A percentile compares a stretch with the other conserved stretches of the same genome.
Evolutionary conservation across 2,888 invertebrate species (phyloP).

Genomic region (Colletes collaris): DNA sequence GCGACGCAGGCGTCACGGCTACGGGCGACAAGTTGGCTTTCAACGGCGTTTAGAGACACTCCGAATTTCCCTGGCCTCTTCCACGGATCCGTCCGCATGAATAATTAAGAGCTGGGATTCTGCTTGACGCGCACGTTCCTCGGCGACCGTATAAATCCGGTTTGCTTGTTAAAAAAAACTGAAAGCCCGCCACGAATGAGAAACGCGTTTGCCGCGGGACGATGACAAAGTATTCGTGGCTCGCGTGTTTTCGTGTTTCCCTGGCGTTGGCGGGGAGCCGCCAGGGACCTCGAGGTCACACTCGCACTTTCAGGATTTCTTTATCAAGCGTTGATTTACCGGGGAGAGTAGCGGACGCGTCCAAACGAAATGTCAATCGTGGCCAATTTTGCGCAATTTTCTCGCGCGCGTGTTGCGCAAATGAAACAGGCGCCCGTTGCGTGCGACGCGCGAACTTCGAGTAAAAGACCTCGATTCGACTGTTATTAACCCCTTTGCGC

Average conservation of each 20-base stretch:
- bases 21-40: conserved; percentile 37
- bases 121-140: conserved; percentile 38
- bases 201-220: conserved; percentile 42
- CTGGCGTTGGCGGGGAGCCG: conserved; percentile 1
- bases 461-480: not conserved
- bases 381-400: conserved; percentile 12
- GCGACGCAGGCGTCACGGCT: not conserved
- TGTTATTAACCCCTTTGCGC: no score
- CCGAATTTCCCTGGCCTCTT: conserved; percentile 44
- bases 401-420: not conserved
- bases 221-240: conserved; percentile 42
- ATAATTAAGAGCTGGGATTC: conserved; percentile 52
- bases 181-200: conserved; percentile 34
- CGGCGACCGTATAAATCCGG: conserved; percentile 42
- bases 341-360: conserved; percentile 6
- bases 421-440: not conserved
- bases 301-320: conserved; percentile 6
- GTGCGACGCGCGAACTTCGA: no score
- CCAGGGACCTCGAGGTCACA: not conserved
- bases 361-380: conserved; percentile 33
- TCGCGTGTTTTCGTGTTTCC: conserved; percentile 42
- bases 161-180: conserved; percentile 43
- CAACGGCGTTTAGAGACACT: conserved; percentile 39
- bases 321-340: conserved; percentile 28
- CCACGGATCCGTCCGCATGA: conserved; percentile 38